These are phyloP conservation scores for Rissa tridactyla DNA, from an alignment of 2,113 vertebrate species.

Conservation along the genomic window DNA sequence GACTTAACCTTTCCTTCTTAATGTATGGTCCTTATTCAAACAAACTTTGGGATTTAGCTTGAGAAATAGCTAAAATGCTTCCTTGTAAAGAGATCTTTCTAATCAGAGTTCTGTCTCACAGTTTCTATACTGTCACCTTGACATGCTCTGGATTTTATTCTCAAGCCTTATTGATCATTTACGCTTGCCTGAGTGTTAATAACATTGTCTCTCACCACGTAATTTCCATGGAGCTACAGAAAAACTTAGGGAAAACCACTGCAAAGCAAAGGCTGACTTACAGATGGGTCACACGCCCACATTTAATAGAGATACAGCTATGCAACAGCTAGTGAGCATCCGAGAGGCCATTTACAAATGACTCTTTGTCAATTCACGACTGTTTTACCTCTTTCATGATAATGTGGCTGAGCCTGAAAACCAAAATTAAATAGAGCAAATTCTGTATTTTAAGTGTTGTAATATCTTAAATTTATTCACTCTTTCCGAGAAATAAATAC, in stretches of 20 bases:
- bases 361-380: background rate
- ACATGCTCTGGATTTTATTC: fast-evolving
- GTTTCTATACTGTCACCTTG: background rate
- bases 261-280: background rate
- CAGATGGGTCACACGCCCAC: background rate
- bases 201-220: background rate
- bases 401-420: background rate
- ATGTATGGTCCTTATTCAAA: background rate
- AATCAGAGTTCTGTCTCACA: background rate
- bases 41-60: background rate
- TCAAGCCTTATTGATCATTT: background rate
- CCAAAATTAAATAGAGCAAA: background rate
- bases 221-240: background rate
- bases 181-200: background rate
- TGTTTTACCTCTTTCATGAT: background rate
- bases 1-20: background rate
- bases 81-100: background rate
- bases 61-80: background rate
- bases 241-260: background rate
- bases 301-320: background rate
- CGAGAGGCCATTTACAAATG: background rate
- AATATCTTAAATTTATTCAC: background rate
- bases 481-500: background rate
- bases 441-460: background rate
- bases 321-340: background rate